Percentiles rank a stretch among this genome's conserved stretches.
Conservation (phyloP, 2,113 vertebrate genomes). For the Mystacornis crossleyi region DNA sequence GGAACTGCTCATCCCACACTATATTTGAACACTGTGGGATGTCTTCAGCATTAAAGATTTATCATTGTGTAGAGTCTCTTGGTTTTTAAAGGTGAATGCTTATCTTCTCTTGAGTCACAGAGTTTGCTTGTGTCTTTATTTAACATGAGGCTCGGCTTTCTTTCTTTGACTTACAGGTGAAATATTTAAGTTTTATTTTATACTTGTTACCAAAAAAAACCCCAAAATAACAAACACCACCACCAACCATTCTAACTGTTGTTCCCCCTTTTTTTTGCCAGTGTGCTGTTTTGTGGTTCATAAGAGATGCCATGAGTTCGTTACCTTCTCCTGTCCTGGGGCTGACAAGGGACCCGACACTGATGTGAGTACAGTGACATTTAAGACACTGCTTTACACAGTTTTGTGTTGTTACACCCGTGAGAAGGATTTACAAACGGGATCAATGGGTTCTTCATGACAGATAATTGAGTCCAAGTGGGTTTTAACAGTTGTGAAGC, state of each 20-base stretch:
- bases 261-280: slow-evolving; percentile 60
- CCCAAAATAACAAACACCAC: too few relatives aligned
- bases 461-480: not conserved
- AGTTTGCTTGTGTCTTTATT: not conserved
- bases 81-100: not conserved
- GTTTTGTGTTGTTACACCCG: not conserved
- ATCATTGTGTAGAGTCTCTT: not conserved
- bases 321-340: slow-evolving; percentile 95
- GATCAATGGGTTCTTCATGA: not conserved
- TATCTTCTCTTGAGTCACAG: not conserved
- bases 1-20: not conserved
- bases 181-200: not conserved
- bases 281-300: slow-evolving; percentile 99
- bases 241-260: not conserved
- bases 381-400: not conserved
- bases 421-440: not conserved
- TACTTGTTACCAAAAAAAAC: not conserved
- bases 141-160: not conserved
- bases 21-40: not conserved
- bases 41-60: not conserved
- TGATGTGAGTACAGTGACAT: slow-evolving; percentile 86
- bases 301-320: slow-evolving; percentile 98
- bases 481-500: not conserved
- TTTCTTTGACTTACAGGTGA: not conserved
- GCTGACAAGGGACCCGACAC: slow-evolving; percentile 97